Evolutionary conservation across 2,113 vertebrate genomes (phyloP).

Genomic region (Pogona vitticeps): DNA sequence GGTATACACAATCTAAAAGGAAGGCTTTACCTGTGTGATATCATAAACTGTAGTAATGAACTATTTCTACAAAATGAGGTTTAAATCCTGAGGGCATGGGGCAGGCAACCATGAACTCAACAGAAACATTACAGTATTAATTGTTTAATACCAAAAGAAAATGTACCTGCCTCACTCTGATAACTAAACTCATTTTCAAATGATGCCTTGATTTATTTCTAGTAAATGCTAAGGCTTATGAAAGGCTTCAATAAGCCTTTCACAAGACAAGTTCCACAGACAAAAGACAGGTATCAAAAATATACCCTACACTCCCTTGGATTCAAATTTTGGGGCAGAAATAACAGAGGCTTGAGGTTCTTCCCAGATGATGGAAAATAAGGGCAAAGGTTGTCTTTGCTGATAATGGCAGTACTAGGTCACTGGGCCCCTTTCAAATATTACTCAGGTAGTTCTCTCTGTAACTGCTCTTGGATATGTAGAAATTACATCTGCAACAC

Average conservation of each 20-base stretch:
- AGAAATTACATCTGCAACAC: neutral
- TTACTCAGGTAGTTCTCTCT: neutral
- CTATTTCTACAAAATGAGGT: neutral
- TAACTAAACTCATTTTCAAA: neutral
- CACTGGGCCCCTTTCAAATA: neutral
- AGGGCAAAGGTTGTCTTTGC: neutral
- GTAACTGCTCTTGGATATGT: neutral
- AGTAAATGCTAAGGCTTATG: neutral
- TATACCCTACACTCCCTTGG: neutral
- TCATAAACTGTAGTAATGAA: conserved; percentile 14
- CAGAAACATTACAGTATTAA: neutral
- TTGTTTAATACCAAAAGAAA: neutral
- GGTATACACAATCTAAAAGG: conserved; percentile 13
- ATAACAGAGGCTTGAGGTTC: neutral
- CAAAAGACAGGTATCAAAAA: neutral
- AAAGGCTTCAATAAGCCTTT: neutral
- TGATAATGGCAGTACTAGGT: neutral
- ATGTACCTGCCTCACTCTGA: neutral
- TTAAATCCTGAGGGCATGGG: neutral
- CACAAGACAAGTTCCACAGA: neutral
- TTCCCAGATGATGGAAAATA: neutral
- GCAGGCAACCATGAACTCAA: neutral
- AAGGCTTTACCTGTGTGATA: conserved; percentile 24
- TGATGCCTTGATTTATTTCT: neutral
- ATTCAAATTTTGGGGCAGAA: neutral